Evolutionary conservation across 1,140 invertebrate genomes (phyloP), one percentile per base, ranked within the genome.

Genomic region (Polypedilum vanderplanki): DNA sequence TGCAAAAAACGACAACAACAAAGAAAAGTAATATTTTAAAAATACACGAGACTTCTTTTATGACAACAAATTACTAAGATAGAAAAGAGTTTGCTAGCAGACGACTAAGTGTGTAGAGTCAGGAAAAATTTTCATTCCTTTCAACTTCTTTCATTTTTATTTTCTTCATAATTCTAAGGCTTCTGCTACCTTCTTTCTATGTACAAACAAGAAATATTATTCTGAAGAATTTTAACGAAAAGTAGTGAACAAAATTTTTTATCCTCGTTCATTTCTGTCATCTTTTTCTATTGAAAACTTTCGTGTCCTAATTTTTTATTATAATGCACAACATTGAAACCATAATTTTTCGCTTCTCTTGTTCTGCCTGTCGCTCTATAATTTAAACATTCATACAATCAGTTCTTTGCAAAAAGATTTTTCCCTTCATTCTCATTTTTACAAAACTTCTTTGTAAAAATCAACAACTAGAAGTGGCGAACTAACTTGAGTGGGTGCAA

Each of bases 311-410:
- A 57, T 57, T 57, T 57, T 15, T 57, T 15, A n/a, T 57, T n/a
- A 12, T 57, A n/a, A 4, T 57, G 46, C 46, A 57, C 46, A n/a
- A 57, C n/a, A 57, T 12, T 57, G 46, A 8, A 57, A 57, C 46
- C 46, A 57, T 57, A 57, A 57, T 57, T 46, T 57, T 57, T 33
- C 24, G 1, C 46, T 57, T 57, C 24, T 33, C 24, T 33, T 33
- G 24, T 33, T 33, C 24, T 33, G 24, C 5, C 24, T 33, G 24
- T 33, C 24, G 46, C 12, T 57, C 46, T 57, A 57, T 57, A 12
- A 57, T 57, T 57, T 57, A 57, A 57, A 15, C 46, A 57, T 57
- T n/a, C 41, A 46, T 46, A 46, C 41, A 46, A 46, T 10, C n/a
- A n/a, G n/a, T 33, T 33, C 24, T 33, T 1, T 33, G 24, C 24